Evolutionary conservation across 2,888 invertebrate genomes (phyloP).

Genomic region (Lathronympha strigana): DNA sequence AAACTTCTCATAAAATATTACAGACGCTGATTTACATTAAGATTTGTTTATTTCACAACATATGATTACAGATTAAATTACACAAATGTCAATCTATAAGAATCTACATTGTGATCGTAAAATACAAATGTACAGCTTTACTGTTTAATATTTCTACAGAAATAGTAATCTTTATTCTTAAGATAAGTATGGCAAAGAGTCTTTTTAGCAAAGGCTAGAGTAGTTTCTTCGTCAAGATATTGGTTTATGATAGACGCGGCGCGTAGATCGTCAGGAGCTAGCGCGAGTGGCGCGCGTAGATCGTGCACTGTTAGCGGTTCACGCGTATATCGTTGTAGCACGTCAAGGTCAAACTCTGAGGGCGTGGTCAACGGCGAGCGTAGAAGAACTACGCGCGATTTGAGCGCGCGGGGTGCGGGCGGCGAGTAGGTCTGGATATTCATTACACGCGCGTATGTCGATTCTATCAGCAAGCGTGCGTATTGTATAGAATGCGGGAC

Average conservation of each 20-base stretch:
- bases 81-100: too few species aligned
- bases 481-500: constrained; percentile 59
- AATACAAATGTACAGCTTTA: neutral
- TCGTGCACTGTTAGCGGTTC: constrained; percentile 50
- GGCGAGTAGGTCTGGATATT: constrained; percentile 47
- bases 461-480: constrained; percentile 52
- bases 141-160: neutral
- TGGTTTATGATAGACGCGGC: constrained; percentile 59
- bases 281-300: constrained; percentile 50
- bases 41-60: too few species aligned
- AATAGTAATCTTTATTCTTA: constrained; percentile 7
- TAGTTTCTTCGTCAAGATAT: constrained; percentile 52
- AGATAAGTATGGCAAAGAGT: constrained; percentile 60
- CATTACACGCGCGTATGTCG: constrained; percentile 52
- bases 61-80: too few species aligned
- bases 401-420: constrained; percentile 45
- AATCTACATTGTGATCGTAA: too few species aligned
- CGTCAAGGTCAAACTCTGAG: neutral
- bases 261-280: constrained; percentile 49
- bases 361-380: constrained; percentile 40
- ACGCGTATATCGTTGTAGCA: constrained; percentile 51
- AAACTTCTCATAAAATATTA: neutral
- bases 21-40: too few species aligned
- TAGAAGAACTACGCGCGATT: constrained; percentile 55
- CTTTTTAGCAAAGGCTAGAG: constrained; percentile 53